Conservation (phyloP, 2,113 vertebrate species). For the Burhinus oedicnemus region DNA sequence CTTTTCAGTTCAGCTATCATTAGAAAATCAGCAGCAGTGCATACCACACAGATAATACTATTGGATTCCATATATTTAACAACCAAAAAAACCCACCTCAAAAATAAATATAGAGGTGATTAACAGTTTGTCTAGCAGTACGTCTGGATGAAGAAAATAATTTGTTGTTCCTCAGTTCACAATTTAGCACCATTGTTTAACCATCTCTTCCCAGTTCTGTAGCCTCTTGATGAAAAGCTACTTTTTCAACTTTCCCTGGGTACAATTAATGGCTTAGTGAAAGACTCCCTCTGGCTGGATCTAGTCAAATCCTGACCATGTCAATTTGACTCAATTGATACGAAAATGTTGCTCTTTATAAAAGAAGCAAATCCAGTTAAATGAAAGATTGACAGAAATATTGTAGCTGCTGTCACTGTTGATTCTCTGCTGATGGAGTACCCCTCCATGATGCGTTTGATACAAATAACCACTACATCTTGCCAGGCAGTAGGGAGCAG, state of each 20-base stretch:
- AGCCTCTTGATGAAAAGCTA: background rate
- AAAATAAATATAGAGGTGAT: background rate
- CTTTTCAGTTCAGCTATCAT: background rate
- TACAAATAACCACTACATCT: background rate
- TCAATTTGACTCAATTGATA: background rate
- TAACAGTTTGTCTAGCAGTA: background rate
- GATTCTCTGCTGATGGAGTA: background rate
- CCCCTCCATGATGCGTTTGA: background rate
- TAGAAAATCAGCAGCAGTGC: background rate
- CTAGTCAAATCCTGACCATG: background rate
- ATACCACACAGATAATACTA: rapidly evolving
- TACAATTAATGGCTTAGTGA: background rate
- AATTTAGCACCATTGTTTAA: background rate
- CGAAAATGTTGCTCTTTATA: background rate
- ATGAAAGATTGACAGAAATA: background rate
- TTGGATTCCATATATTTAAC: background rate
- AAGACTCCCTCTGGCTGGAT: background rate
- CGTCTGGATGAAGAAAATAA: background rate
- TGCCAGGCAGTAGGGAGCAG: background rate
- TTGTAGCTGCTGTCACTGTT: background rate
- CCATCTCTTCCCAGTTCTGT: background rate
- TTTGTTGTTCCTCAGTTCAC: background rate
- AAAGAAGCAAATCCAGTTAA: background rate
- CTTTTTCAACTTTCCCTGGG: background rate
- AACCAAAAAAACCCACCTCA: background rate